Base-by-base conservation (phyloP, 2,888 invertebrate genomes). In the Pammene aurita region DNA sequence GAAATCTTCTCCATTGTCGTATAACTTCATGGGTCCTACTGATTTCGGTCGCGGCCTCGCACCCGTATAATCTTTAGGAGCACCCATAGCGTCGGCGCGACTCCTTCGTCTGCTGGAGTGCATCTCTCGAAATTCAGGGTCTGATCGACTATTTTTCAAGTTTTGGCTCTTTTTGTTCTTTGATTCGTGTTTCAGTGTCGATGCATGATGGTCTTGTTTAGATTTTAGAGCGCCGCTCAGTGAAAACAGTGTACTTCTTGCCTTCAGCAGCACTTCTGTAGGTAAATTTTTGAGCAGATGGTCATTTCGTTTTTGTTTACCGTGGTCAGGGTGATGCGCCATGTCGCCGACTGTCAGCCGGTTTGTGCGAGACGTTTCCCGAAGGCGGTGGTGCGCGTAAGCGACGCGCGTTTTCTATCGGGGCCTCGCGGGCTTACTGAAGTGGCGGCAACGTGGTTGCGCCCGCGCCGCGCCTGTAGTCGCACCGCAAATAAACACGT, bases 401-500 rank as follows among this genome's bases (percentile, higher is more conserved):
- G 74, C 70, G 73, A 75, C 80, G 83, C 88, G 88, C 79, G 85
- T 84, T 84, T 76, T 78, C 82, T 81, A 79, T 72, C 78, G 77
- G 81, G 78, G 80, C 78, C 77, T 78, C 83, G 78, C 83, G 81
- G 77, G 83, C 85, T 86, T 84, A 90, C 90, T 90, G 89, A 86
- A 84, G 82, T 82, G 82, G 72, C 67, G 66, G 68, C 75, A 66
- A 75, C 74, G 78, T 75, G 76, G 80, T 77, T 80, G 87, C 86
- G 87, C 88, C 85, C 85, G 88, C 86, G 89, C 85, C 85, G 88
- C 86, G 89, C 82, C 81, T 82, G 80, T 78, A 84, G 84, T 83
- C 84, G 81, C 84, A 82, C 80, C 84, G 82, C 89, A 91, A 91
- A 91, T 91, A 91, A 89, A 90, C 89, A 87, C 78, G 83, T 82